Conservation (phyloP, 2,113 vertebrate species). For the Acanthisitta chloris region DNA sequence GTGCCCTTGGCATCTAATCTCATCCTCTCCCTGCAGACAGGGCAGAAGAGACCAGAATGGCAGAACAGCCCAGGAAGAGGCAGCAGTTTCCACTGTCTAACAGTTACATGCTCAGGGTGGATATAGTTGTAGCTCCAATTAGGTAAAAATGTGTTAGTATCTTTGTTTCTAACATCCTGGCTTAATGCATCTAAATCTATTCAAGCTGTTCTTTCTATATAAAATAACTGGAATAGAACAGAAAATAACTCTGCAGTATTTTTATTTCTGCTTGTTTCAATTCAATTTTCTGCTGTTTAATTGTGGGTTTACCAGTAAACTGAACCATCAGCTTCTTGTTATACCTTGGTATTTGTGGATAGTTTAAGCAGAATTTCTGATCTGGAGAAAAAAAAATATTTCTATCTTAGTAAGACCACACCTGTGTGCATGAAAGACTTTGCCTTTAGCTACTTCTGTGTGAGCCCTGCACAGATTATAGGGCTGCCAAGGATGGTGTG, state of each 20-base stretch:
- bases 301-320: neutral
- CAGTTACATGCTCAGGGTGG: neutral
- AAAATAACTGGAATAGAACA: neutral
- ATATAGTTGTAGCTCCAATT: neutral
- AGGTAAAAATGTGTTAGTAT: neutral
- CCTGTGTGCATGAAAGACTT: neutral
- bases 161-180: neutral
- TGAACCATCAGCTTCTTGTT: neutral
- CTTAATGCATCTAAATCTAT: neutral
- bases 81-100: neutral
- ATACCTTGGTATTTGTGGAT: neutral
- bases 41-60: too few species aligned
- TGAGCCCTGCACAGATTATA: neutral
- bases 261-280: neutral
- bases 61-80: neutral
- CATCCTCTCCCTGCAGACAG: too few species aligned
- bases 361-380: neutral
- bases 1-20: too few species aligned
- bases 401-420: neutral
- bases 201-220: neutral
- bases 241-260: neutral
- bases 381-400: neutral
- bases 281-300: neutral
- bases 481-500: neutral
- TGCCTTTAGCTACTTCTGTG: neutral